Conservation (phyloP, 2,113 vertebrate genomes). For the Dendropsophus ebraccatus region DNA sequence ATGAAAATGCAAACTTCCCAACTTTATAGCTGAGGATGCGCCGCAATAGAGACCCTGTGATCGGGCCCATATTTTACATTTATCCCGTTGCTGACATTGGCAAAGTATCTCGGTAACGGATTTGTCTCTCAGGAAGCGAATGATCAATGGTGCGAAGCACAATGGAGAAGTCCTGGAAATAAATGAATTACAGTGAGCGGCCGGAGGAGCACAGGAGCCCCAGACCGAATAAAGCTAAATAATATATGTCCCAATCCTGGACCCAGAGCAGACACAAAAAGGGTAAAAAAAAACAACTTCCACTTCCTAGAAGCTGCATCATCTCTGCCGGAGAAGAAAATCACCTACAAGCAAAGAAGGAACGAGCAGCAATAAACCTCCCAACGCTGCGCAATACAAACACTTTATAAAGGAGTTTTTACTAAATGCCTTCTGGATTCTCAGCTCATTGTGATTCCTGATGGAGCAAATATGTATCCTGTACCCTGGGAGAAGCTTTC, state of each 20-base stretch:
- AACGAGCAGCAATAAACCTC: background rate
- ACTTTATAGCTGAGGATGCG: background rate
- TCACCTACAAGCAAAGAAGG: background rate
- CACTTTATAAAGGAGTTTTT: background rate
- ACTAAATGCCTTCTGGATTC: background rate
- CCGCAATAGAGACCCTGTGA: background rate
- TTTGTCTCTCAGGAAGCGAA: slow-evolving; percentile 24
- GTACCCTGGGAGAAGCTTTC: no score
- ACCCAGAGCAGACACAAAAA: background rate
- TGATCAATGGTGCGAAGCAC: slow-evolving; percentile 45
- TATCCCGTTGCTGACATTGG: background rate
- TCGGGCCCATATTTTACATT: slow-evolving; percentile 13
- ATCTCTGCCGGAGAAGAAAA: background rate
- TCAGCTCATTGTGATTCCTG: background rate
- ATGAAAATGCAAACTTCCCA: background rate
- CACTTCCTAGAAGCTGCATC: background rate
- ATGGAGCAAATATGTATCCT: background rate
- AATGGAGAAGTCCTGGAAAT: background rate
- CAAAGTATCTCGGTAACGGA: slow-evolving; percentile 6
- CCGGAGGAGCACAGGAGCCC: background rate
- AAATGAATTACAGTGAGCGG: slow-evolving; percentile 20
- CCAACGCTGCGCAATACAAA: background rate
- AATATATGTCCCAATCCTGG: background rate
- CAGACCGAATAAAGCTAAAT: slow-evolving; percentile 5
- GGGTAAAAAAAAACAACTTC: background rate